Evolutionary conservation across 1,140 invertebrate species (phyloP).

Genomic region (Mamestra configurata): DNA sequence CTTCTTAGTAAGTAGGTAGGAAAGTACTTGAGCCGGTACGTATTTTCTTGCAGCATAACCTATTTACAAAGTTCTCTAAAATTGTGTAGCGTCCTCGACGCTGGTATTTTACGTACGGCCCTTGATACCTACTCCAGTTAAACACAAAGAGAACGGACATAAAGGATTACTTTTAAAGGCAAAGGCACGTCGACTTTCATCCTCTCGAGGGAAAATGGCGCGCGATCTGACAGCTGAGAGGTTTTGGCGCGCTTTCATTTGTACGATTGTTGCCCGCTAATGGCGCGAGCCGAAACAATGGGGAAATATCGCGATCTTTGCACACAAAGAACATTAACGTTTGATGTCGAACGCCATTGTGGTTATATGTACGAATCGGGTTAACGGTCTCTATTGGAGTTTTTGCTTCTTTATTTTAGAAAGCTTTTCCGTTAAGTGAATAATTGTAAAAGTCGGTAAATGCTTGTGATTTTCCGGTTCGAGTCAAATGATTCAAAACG

Average conservation of each 20-base stretch:
- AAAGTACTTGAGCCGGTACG: not conserved
- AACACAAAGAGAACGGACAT: slow-evolving; percentile 51
- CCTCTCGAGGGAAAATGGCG: slow-evolving; percentile 77
- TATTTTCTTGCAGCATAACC: not conserved
- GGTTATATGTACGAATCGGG: slow-evolving; percentile 60
- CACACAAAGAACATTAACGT: slow-evolving; percentile 78
- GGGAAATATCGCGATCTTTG: slow-evolving; percentile 71
- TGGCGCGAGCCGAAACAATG: slow-evolving; percentile 81
- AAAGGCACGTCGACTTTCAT: slow-evolving; percentile 69
- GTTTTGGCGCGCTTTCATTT: slow-evolving; percentile 68
- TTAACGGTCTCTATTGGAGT: slow-evolving; percentile 55
- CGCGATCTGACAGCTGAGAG: slow-evolving; percentile 75
- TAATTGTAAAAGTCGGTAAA: not conserved
- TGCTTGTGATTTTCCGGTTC: not conserved
- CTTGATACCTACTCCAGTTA: slow-evolving; percentile 40
- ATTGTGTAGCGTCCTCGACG: slow-evolving; percentile 9
- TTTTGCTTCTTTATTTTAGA: slow-evolving; percentile 28
- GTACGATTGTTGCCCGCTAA: slow-evolving; percentile 78
- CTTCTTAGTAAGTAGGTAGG: too few species aligned
- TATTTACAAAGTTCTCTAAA: slow-evolving; percentile 2
- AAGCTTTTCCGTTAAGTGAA: not conserved
- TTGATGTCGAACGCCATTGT: slow-evolving; percentile 79
- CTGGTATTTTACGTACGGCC: slow-evolving; percentile 37
- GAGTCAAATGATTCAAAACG: too few species aligned
- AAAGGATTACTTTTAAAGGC: slow-evolving; percentile 56